Evolutionary conservation across 2,797 vertebrate species (phyloP).

Genomic region (Toxotes lorentzi): DNA sequence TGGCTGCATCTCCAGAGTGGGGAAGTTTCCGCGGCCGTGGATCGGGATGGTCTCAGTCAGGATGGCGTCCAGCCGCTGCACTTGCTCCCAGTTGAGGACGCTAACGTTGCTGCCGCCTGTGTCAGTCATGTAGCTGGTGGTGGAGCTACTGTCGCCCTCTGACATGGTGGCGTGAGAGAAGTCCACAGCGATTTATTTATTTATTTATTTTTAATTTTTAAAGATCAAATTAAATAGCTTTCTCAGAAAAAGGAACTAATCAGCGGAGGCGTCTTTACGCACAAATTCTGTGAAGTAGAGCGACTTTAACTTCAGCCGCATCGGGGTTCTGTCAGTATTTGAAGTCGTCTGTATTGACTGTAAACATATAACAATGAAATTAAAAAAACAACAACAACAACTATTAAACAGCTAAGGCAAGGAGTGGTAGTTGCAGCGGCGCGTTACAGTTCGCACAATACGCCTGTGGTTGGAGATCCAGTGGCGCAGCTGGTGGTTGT

Average conservation of each 20-base stretch:
- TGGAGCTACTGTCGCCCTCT: constrained; percentile 86
- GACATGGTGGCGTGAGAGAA: constrained; percentile 86
- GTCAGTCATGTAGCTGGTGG: constrained; percentile 59
- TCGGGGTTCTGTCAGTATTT: constrained; percentile 4
- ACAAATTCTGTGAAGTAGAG: constrained; percentile 1
- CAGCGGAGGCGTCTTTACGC: constrained; percentile 57
- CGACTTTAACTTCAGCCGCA: constrained; percentile 43
- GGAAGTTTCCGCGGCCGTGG: constrained; percentile 98
- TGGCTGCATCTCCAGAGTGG: constrained; percentile 96
- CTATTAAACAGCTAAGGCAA: background rate
- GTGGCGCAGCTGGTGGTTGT: constrained; percentile 44
- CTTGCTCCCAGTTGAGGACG: constrained; percentile 98
- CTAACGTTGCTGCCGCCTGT: constrained; percentile 86
- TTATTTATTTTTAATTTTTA: too few relatives aligned
- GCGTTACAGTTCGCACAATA: constrained; percentile 37
- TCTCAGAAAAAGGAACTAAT: constrained; percentile 17
- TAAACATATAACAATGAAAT: constrained; percentile 20
- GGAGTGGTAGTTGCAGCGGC: background rate
- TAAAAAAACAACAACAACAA: constrained; percentile 10
- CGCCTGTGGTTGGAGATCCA: constrained; percentile 49
- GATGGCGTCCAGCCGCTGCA: constrained; percentile 95
- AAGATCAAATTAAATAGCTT: constrained; percentile 1
- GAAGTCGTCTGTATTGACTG: constrained; percentile 19
- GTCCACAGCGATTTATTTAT: constrained; percentile 18
- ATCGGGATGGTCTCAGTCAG: constrained; percentile 98